Conservation (phyloP, 2,113 vertebrate genomes). For the Canis aureus region DNA sequence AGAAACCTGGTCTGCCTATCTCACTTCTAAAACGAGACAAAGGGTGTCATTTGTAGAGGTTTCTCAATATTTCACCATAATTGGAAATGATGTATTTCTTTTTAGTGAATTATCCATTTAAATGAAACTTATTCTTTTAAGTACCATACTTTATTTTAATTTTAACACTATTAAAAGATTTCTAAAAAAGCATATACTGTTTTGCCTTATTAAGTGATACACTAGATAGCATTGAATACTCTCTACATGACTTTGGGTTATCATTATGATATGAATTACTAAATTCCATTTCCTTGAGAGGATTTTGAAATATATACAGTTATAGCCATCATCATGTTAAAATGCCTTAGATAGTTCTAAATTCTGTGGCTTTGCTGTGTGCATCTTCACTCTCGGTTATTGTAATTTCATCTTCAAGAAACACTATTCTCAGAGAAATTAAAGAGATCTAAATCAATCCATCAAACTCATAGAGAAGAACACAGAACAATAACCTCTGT, state of each 20-base stretch:
- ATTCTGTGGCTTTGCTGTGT: background rate
- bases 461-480: background rate
- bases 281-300: background rate
- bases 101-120: background rate
- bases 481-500: background rate
- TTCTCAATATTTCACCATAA: background rate
- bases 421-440: background rate
- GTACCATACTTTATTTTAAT: background rate
- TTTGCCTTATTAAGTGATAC: background rate
- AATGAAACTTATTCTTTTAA: background rate
- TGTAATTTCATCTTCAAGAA: conserved; percentile 25
- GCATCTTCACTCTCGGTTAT: background rate
- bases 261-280: background rate
- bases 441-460: background rate
- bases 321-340: background rate
- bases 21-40: background rate
- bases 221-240: conserved; percentile 9
- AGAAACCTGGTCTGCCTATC: background rate
- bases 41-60: background rate
- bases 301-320: conserved; percentile 1
- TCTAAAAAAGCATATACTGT: background rate
- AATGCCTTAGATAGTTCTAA: background rate
- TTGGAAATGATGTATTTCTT: background rate
- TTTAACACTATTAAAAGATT: background rate
- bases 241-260: background rate